Conservation (phyloP, 2,797 vertebrate genomes). For the Myiotriccus ornatus region DNA sequence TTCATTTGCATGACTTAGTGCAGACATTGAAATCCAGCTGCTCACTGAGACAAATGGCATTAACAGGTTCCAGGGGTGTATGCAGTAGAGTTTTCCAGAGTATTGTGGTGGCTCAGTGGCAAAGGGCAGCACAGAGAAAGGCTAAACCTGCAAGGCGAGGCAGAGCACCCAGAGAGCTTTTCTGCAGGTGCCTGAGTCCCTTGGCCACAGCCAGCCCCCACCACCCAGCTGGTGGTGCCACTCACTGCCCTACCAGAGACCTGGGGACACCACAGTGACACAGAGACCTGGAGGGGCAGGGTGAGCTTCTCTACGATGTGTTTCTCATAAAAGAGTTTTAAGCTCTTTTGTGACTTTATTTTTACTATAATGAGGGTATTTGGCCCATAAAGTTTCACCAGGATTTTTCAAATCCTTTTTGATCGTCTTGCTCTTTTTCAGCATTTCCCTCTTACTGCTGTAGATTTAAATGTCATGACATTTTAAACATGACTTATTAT, state of each 20-base stretch:
- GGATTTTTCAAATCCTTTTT: slow-evolving; percentile 50
- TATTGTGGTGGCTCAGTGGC: accelerated
- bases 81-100: background rate
- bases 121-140: background rate
- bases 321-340: background rate
- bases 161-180: background rate
- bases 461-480: slow-evolving; percentile 74
- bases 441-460: slow-evolving; percentile 58
- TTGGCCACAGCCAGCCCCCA: background rate
- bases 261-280: background rate
- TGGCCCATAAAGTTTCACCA: background rate
- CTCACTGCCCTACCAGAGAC: background rate
- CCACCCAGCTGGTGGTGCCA: background rate
- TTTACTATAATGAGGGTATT: background rate
- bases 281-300: background rate
- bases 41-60: background rate
- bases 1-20: background rate
- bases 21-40: background rate
- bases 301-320: background rate
- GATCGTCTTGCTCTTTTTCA: slow-evolving; percentile 47
- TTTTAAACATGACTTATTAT: slow-evolving; percentile 73
- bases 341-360: background rate
- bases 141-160: background rate
- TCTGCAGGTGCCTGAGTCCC: background rate
- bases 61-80: background rate